Conservation (phyloP, 2,113 vertebrate species). For the Phrynosoma platyrhinos region DNA sequence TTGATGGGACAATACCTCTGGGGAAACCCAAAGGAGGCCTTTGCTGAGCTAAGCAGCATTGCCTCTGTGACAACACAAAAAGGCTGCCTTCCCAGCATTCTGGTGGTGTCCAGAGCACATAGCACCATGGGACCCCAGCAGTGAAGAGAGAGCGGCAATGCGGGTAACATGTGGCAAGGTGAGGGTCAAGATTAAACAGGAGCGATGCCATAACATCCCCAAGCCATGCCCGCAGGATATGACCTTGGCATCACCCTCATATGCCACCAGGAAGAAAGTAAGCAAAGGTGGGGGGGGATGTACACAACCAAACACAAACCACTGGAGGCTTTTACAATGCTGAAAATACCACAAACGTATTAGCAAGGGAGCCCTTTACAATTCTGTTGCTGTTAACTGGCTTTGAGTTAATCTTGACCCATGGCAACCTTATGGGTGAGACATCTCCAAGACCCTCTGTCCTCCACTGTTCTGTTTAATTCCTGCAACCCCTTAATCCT, state of each 20-base stretch:
- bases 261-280: not conserved
- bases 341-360: not conserved
- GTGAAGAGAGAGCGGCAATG: not conserved
- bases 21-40: not conserved
- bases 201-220: not conserved
- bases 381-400: too few species aligned
- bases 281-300: not conserved
- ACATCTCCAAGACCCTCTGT: too few species aligned
- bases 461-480: too few species aligned
- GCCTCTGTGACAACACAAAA: conserved; percentile 13
- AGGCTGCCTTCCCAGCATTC: not conserved
- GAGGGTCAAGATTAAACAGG: not conserved
- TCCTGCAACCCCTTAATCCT: too few species aligned
- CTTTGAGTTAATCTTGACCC: too few species aligned
- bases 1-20: not conserved
- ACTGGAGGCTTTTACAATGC: not conserved
- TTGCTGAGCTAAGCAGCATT: not conserved
- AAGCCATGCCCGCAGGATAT: not conserved
- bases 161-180: not conserved
- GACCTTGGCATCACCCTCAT: not conserved
- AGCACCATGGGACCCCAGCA: not conserved
- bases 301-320: not conserved
- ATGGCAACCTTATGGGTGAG: too few species aligned
- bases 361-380: not conserved
- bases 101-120: not conserved